A percentile compares a stretch with the other conserved stretches of the same genome.
These are phyloP conservation scores for Halesus radiatus DNA, from an alignment of 1,140 invertebrate species.

Conservation along the genomic window DNA sequence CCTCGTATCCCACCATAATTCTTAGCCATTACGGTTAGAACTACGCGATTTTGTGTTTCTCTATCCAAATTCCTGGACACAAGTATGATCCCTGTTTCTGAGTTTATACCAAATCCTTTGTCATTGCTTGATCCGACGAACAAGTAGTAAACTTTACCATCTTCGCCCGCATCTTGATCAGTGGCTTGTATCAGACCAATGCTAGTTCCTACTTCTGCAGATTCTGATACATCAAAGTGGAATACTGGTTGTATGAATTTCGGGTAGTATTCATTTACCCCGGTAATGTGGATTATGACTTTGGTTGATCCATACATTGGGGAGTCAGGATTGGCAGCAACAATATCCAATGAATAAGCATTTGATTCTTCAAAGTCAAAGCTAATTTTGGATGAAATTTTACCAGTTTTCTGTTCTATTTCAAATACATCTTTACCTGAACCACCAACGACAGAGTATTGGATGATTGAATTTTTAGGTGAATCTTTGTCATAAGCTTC, in stretches of 20 bases:
- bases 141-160: slow-evolving; percentile 92
- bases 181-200: slow-evolving; percentile 91
- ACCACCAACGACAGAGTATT: slow-evolving; percentile 87
- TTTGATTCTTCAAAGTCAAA: slow-evolving; percentile 93
- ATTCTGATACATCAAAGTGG: slow-evolving; percentile 94
- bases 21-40: slow-evolving; percentile 94
- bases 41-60: slow-evolving; percentile 91
- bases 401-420: slow-evolving; percentile 83
- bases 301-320: slow-evolving; percentile 82
- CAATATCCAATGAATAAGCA: slow-evolving; percentile 83
- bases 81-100: slow-evolving; percentile 86
- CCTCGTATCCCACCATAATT: slow-evolving; percentile 92
- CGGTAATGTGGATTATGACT: slow-evolving; percentile 84
- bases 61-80: slow-evolving; percentile 88
- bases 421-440: slow-evolving; percentile 82
- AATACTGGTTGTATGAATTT: slow-evolving; percentile 93
- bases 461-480: slow-evolving; percentile 89
- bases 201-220: slow-evolving; percentile 86
- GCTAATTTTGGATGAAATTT: slow-evolving; percentile 80
- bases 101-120: slow-evolving; percentile 89
- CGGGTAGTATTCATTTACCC: slow-evolving; percentile 94
- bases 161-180: slow-evolving; percentile 92
- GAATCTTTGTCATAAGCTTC: slow-evolving; percentile 91
- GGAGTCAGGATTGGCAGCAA: slow-evolving; percentile 91
- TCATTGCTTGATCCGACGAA: slow-evolving; percentile 95